These are phyloP conservation scores for Magallana gigas DNA, from an alignment of 1,140 invertebrate genomes.

Conservation along the genomic window DNA sequence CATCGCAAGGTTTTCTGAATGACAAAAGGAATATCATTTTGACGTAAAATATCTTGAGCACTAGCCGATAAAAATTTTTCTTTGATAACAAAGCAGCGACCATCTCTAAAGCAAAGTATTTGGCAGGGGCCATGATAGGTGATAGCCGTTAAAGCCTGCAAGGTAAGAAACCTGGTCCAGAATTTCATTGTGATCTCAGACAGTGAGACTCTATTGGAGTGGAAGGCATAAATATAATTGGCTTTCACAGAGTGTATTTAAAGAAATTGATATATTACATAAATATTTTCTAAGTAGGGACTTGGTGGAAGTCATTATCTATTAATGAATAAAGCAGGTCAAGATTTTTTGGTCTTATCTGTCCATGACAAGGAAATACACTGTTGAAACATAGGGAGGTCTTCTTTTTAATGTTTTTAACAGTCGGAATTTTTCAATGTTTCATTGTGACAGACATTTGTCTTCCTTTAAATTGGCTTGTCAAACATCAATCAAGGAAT, in stretches of 20 bases:
- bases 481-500: slow-evolving; percentile 4
- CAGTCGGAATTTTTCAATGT: background rate
- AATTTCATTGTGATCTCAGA: background rate
- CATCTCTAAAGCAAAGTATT: slow-evolving; percentile 1
- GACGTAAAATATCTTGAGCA: slow-evolving; percentile 13
- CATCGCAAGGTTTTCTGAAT: background rate
- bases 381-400: background rate
- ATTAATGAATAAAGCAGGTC: slow-evolving; percentile 10
- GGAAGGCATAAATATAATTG: background rate
- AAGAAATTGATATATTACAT: slow-evolving; percentile 6
- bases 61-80: slow-evolving; percentile 21
- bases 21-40: slow-evolving; percentile 31
- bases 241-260: background rate
- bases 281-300: background rate
- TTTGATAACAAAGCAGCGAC: slow-evolving; percentile 20
- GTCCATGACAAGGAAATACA: background rate
- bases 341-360: background rate
- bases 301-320: background rate
- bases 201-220: background rate
- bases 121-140: background rate
- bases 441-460: background rate
- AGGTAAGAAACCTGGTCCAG: slow-evolving; percentile 26
- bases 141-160: background rate
- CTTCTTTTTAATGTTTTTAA: background rate
- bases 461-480: background rate